Evolutionary conservation across 2,113 vertebrate genomes (phyloP), one percentile per base, ranked within the genome.

Genomic region (Chauna torquata): DNA sequence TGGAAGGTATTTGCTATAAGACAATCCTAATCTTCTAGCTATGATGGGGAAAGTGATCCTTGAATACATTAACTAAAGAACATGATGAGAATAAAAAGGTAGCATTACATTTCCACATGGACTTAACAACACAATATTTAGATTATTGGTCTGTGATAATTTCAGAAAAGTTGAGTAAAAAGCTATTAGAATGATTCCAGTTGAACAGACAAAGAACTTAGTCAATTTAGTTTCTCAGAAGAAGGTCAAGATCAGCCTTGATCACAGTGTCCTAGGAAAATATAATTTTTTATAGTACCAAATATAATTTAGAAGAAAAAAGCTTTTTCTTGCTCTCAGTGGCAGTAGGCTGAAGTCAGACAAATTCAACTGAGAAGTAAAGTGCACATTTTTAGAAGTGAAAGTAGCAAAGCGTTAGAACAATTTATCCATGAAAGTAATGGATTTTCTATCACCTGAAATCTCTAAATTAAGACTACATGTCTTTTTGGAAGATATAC

Each of bases 401-500:
- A 92, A 54, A 90, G 25, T 93, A 95, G 90, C 75, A 68, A 95
- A 94, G 50, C 42, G 68, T 75, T 95, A 93, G 58, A 92, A 92
- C 45, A 94, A 94, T 83, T 94, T 92, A 93, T 90, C 54, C 88
- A 50, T 62, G 55, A 80, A 96, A 93, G n/a, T 64, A 92, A 93
- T 95, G 79, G 82, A 82, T 93, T 94, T 94, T 88, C 82, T 88
- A 52, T 80, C 90, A 90, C 68, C 32, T 8, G 2, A 15, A 92
- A 80, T 92, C 82, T 66, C 59, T 96, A 96, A 95, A 94, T 95
- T 93, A 93, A 86, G 68, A 68, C 54, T 86, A 8, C 13, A 24
- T 86, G 28, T 91, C 68, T 86, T 94, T 91, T 61, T 80, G 64
- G 79, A 75, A 96, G 71, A 86, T 55, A 40, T 55, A 68, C 40